Base-by-base conservation (phyloP, 2,113 vertebrate species). In the Triplophysa siluroides region DNA sequence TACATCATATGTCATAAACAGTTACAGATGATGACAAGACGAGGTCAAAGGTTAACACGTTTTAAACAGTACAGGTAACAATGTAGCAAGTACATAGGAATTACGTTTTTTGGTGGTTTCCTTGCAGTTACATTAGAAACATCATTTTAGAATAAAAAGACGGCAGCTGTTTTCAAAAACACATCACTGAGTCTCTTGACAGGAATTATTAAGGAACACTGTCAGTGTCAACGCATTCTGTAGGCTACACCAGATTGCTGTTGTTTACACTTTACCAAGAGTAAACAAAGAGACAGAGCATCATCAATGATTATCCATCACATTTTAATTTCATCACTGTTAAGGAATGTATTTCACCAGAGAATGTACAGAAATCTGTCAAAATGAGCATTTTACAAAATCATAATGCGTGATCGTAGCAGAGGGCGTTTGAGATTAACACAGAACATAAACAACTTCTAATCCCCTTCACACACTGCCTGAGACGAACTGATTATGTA, bases 401-500 rank as follows among this genome's bases (percentile, higher is more conserved):
- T 56, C 82, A 65, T 23, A 65, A 24, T 64, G 45, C 13, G 21
- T 12, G n/a, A 29, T 54, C 5, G 0, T 24, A 26, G 9, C 24
- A 13, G 26, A 43, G 71, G 45, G 41, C 33, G 13, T 45, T 47
- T 62, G 13, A 21, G 50, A 26, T 45, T 58, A 16, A 14, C 11
- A 52, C 4, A 29, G 63, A 73, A 73, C 68, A 73, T 73, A 72
- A 78, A 68, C 62, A 73, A 81, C 16, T 19, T 50, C 8, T 66
- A 81, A 81, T 45, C 67, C 79, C 23, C 41, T 54, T 43, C 47
- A 24, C 58, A n/a, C 69, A 21, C 50, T 41, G 74, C 71, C 67
- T 75, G 60, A 60, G 33, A 14, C 16, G 65, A 73, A 68, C 73
- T 60, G 29, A 72, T 83, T 76, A 76, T 58, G 61, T 47, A 43